Evolutionary conservation across 2,797 vertebrate genomes (phyloP).

Genomic region (Pogoniulus pusillus): DNA sequence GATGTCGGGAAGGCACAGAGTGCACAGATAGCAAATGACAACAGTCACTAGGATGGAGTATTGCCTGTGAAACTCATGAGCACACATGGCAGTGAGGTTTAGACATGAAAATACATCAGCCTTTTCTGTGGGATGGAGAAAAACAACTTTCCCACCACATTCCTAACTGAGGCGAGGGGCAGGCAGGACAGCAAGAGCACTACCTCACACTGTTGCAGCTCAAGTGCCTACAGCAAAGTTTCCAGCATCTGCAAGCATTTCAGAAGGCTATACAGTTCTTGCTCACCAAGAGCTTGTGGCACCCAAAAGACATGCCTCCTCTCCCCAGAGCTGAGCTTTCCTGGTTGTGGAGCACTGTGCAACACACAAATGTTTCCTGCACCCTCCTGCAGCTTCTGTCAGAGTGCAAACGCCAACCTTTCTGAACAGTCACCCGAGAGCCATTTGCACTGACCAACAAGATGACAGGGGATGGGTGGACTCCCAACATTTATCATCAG

Average conservation of each 20-base stretch:
- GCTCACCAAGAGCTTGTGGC: neutral
- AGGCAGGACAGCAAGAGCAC: neutral
- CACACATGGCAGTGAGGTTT: neutral
- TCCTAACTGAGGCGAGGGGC: neutral
- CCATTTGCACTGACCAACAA: accelerated
- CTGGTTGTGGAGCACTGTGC: accelerated
- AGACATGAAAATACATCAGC: neutral
- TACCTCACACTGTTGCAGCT: accelerated
- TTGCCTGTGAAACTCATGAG: neutral
- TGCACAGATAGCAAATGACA: neutral
- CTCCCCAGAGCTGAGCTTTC: accelerated
- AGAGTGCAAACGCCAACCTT: accelerated
- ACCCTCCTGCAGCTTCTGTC: accelerated
- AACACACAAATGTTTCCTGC: neutral
- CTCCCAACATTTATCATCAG: neutral
- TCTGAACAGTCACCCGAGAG: neutral
- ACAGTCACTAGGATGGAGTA: neutral
- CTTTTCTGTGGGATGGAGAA: neutral
- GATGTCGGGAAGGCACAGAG: accelerated
- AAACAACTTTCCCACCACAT: neutral
- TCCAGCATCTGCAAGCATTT: neutral
- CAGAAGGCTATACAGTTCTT: neutral
- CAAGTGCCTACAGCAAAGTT: accelerated
- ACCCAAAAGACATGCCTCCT: accelerated
- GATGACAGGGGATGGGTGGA: accelerated